Percentiles rank a stretch among this genome's conserved stretches.
phyloP scores from a whole-genome alignment of 2,797 vertebrate species.

The Ptychadena robeensis region DNA sequence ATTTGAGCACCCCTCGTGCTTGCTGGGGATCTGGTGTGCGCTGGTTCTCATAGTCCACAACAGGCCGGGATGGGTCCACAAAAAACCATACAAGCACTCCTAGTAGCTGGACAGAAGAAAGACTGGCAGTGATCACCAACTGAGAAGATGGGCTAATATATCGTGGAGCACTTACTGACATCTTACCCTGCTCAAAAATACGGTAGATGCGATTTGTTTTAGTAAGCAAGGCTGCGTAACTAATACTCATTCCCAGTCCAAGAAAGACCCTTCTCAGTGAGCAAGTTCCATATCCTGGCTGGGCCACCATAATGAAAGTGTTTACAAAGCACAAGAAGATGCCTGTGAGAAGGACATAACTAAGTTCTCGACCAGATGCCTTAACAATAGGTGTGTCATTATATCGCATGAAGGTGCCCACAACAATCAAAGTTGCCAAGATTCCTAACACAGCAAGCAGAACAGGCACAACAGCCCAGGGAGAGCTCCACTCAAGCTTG shows the following conservation, averaged over 20 bases:
- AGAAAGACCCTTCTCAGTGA: slow-evolving; percentile 91
- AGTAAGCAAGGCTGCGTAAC: slow-evolving; percentile 93
- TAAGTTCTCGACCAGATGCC: slow-evolving; percentile 93
- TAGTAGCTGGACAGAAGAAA: slow-evolving; percentile 93
- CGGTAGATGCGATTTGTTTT: slow-evolving; percentile 98
- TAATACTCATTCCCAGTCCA: slow-evolving; percentile 95
- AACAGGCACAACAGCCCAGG: slow-evolving; percentile 92
- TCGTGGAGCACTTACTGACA: slow-evolving; percentile 89
- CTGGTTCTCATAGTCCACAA: slow-evolving; percentile 96
- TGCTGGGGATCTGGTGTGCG: slow-evolving; percentile 87
- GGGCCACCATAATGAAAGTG: slow-evolving; percentile 94
- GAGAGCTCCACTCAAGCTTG: slow-evolving; percentile 93
- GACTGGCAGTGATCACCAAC: slow-evolving; percentile 93
- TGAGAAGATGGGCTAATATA: slow-evolving; percentile 95
- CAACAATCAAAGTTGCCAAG: slow-evolving; percentile 88
- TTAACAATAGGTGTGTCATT: slow-evolving; percentile 96
- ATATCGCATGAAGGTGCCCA: slow-evolving; percentile 90
- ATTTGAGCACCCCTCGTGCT: slow-evolving; percentile 91
- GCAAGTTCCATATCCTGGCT: slow-evolving; percentile 87
- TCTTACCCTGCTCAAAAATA: slow-evolving; percentile 97
- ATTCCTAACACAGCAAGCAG: slow-evolving; percentile 90
- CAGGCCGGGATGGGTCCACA: slow-evolving; percentile 90
- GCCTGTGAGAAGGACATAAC: slow-evolving; percentile 92
- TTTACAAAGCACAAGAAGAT: slow-evolving; percentile 95
- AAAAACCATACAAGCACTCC: slow-evolving; percentile 96